These are phyloP conservation scores for Lepus oiostolus DNA, from an alignment of 2,797 vertebrate genomes.

Conservation along the genomic window DNA sequence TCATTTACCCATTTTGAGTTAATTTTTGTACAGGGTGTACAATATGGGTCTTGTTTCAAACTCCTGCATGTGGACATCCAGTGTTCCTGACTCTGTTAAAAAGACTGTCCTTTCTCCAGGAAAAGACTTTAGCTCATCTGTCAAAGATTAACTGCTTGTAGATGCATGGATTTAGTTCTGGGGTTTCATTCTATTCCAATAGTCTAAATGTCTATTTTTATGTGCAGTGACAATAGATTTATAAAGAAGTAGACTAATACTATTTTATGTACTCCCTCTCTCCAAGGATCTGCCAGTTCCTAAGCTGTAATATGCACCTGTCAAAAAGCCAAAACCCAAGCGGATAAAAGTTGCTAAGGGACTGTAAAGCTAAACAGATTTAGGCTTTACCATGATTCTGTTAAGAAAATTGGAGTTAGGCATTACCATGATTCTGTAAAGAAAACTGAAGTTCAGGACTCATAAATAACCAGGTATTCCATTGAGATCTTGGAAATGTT, in stretches of 20 bases:
- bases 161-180: no score
- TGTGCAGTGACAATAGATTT: neutral
- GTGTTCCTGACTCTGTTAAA: no score
- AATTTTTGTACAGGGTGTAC: no score
- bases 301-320: neutral
- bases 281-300: neutral
- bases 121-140: no score
- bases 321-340: neutral
- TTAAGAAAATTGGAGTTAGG: neutral
- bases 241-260: neutral
- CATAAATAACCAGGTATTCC: neutral
- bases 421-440: neutral
- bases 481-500: neutral
- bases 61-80: no score
- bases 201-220: no score
- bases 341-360: neutral
- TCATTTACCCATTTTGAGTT: no score
- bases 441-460: neutral
- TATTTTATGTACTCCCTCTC: neutral
- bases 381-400: neutral
- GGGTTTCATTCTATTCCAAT: no score
- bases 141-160: no score
- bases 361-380: neutral
- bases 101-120: no score
- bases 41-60: no score